Conservation (phyloP, 53 echinoderm and acorn worm species). For the Actinopyga echinites region DNA sequence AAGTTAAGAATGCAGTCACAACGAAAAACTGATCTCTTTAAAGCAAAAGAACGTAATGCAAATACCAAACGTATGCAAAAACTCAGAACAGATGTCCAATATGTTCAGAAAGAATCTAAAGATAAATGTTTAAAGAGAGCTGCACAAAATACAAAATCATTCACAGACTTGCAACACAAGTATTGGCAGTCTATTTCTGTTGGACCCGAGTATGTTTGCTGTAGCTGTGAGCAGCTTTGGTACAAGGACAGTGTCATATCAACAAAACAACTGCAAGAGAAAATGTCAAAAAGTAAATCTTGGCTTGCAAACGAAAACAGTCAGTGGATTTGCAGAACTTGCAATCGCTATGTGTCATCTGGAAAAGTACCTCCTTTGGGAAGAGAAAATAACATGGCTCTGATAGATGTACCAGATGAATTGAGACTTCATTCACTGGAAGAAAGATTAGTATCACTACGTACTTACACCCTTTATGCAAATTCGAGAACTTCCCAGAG, state of each 20-base stretch:
- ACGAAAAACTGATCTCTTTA: neutral
- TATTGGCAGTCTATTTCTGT: conserved; percentile 24
- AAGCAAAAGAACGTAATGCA: neutral
- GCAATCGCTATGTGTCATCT: conserved; percentile 9
- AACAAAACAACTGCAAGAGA: neutral
- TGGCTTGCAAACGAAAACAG: neutral
- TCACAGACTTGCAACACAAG: neutral
- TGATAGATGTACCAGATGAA: conserved; percentile 14
- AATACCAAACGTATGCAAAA: conserved; percentile 5
- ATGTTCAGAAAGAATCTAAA: neutral
- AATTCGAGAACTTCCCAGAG: conserved; percentile 47
- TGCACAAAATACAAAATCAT: neutral
- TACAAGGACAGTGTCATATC: conserved; percentile 40
- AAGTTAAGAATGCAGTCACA: neutral
- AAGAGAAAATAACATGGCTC: conserved; percentile 9
- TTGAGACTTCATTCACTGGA: conserved; percentile 10
- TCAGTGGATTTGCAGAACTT: conserved; percentile 52
- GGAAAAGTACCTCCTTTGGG: conserved; percentile 31
- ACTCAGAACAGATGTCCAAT: neutral
- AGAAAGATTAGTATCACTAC: conserved; percentile 31
- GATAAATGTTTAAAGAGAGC: neutral
- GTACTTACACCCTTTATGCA: conserved; percentile 61
- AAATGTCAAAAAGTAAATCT: neutral
- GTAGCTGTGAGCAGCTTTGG: conserved; percentile 48
- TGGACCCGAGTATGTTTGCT: conserved; percentile 38